A percentile compares a stretch with the other conserved stretches of the same genome.
Evolutionary conservation across 1,140 invertebrate genomes (phyloP).

Genomic region (Caenorhabditis brenneri): DNA sequence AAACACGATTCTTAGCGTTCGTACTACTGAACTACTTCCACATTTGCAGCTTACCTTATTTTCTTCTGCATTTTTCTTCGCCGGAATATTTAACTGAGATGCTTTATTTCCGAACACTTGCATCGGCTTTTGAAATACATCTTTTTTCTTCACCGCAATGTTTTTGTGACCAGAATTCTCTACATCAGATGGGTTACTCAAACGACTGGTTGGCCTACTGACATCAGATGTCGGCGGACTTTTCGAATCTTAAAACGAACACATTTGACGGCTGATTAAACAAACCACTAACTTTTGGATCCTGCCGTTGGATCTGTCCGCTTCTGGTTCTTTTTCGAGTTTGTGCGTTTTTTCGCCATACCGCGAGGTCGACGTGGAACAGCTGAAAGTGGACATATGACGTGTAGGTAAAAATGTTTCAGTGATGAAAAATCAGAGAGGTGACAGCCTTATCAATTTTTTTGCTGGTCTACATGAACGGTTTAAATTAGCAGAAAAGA

Average conservation of each 20-base stretch:
- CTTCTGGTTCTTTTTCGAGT: slow-evolving; percentile 15
- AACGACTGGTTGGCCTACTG: neutral
- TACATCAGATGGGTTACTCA: slow-evolving; percentile 3
- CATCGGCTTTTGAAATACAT: neutral
- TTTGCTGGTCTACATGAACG: neutral
- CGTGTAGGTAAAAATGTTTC: neutral
- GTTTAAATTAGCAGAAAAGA: neutral
- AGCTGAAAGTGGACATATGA: slow-evolving; percentile 1
- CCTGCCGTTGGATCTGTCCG: neutral
- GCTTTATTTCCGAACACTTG: neutral
- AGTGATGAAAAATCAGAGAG: slow-evolving; percentile 17
- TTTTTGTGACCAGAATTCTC: neutral
- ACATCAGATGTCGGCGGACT: neutral
- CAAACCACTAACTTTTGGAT: neutral
- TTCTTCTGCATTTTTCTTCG: neutral
- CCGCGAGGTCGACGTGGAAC: neutral
- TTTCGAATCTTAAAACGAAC: neutral
- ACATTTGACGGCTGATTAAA: neutral
- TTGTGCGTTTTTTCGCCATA: slow-evolving; percentile 8
- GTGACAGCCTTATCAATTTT: slow-evolving; percentile 5
- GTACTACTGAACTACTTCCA: too few relatives aligned
- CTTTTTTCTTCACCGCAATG: neutral
- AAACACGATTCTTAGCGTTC: too few relatives aligned
- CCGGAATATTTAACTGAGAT: neutral
- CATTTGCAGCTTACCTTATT: too few relatives aligned